phyloP scores from a whole-genome alignment of 2,113 vertebrate species.

The Nesoenas mayeri region DNA sequence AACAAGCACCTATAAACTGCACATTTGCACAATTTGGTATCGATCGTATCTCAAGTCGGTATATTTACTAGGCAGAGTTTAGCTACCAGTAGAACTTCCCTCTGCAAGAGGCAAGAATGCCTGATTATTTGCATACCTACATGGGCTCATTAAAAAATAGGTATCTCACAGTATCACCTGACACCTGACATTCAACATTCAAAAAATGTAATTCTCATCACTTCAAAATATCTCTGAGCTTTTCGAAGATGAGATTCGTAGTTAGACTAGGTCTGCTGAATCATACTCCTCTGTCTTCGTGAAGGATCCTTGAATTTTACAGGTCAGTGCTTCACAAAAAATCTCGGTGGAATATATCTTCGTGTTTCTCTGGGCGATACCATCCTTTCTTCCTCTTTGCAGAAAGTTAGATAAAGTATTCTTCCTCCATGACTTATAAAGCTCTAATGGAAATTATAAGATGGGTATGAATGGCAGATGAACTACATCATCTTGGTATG shows the following conservation, averaged over 20 bases:
- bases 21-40: not conserved
- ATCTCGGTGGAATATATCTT: not conserved
- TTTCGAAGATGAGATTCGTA: not conserved
- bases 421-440: not conserved
- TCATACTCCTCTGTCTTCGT: not conserved
- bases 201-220: not conserved
- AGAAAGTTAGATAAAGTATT: not conserved
- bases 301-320: not conserved
- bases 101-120: not conserved
- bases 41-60: not conserved
- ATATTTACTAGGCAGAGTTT: not conserved
- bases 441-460: not conserved
- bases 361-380: not conserved
- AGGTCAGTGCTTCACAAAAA: not conserved
- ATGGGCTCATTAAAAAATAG: not conserved
- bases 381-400: not conserved
- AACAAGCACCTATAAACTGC: not conserved
- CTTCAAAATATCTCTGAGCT: not conserved
- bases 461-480: not conserved
- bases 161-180: not conserved
- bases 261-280: not conserved
- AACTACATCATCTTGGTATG: not conserved
- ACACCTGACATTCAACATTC: not conserved
- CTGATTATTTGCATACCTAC: not conserved
- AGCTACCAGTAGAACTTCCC: not conserved